phyloP scores from a whole-genome alignment of 1,140 invertebrate species.

The Periplaneta americana region DNA sequence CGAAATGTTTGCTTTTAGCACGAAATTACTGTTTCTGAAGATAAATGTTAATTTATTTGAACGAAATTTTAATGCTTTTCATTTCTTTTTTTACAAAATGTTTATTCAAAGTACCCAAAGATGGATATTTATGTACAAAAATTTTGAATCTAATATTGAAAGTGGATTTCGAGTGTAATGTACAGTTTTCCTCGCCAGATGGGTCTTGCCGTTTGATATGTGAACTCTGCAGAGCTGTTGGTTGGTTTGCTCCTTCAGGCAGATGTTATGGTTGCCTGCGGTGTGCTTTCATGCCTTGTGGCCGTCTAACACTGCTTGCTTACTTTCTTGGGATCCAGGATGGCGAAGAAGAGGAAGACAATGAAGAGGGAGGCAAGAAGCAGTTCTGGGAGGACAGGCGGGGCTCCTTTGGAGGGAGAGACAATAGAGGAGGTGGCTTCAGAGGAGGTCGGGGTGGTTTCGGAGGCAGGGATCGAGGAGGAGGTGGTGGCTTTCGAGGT shows the following conservation, averaged over 20 bases:
- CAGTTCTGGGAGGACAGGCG: constrained; percentile 26
- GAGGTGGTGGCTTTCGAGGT: constrained; percentile 21
- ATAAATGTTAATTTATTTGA: too few species aligned
- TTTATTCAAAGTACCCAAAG: too few species aligned
- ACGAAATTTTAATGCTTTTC: too few species aligned
- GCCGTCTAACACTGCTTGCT: constrained; percentile 14
- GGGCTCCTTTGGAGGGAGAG: constrained; percentile 26
- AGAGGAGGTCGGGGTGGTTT: constrained; percentile 28
- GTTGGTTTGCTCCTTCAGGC: background rate
- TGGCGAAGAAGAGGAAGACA: constrained; percentile 30
- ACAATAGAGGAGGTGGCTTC: constrained; percentile 26
- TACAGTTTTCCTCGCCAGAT: too few species aligned
- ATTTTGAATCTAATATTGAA: too few species aligned
- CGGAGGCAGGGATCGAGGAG: constrained; percentile 23
- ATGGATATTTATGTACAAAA: too few species aligned
- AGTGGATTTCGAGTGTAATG: too few species aligned
- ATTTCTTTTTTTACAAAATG: too few species aligned
- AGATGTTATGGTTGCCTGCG: background rate
- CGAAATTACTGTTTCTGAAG: too few species aligned
- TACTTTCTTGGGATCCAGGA: constrained; percentile 36
- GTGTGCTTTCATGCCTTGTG: constrained; percentile 15
- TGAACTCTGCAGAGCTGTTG: too few species aligned
- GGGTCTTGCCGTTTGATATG: too few species aligned
- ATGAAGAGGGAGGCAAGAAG: constrained; percentile 33
- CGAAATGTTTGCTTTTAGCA: too few species aligned